Conservation (phyloP, 64 coral and sea anemone species). For the Montipora foliosa region DNA sequence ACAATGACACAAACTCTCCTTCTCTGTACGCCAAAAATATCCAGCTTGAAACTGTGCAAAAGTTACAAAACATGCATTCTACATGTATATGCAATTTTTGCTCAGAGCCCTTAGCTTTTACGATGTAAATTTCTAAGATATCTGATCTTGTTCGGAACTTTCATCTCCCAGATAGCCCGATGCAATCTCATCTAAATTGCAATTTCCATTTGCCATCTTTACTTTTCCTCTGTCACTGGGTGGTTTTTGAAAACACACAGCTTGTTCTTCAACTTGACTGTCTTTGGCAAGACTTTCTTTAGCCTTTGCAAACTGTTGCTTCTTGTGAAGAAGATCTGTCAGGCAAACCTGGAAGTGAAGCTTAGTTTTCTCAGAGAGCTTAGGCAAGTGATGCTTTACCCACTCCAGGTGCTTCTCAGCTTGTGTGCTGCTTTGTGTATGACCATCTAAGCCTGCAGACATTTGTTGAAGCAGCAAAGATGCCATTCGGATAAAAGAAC, state of each 20-base stretch:
- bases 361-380: conserved; percentile 74
- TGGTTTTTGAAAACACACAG: neutral
- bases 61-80: too few species aligned
- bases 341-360: conserved; percentile 76
- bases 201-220: neutral
- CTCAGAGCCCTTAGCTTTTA: too few species aligned
- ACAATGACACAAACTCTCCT: too few species aligned
- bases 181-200: neutral
- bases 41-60: too few species aligned
- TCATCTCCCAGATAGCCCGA: conserved; percentile 22
- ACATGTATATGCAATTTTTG: too few species aligned
- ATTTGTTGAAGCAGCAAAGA: conserved; percentile 54
- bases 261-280: conserved; percentile 31
- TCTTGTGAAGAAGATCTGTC: conserved; percentile 59
- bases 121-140: neutral
- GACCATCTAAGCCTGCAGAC: neutral
- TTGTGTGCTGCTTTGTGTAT: neutral
- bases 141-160: neutral
- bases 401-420: conserved; percentile 44
- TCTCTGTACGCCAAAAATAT: too few species aligned
- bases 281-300: conserved; percentile 44
- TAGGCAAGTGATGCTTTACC: conserved; percentile 40
- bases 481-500: conserved; percentile 74
- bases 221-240: neutral
- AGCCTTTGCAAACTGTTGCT: conserved; percentile 64